Evolutionary conservation across 2,113 vertebrate genomes (phyloP).

Genomic region (Elaphurus davidianus): DNA sequence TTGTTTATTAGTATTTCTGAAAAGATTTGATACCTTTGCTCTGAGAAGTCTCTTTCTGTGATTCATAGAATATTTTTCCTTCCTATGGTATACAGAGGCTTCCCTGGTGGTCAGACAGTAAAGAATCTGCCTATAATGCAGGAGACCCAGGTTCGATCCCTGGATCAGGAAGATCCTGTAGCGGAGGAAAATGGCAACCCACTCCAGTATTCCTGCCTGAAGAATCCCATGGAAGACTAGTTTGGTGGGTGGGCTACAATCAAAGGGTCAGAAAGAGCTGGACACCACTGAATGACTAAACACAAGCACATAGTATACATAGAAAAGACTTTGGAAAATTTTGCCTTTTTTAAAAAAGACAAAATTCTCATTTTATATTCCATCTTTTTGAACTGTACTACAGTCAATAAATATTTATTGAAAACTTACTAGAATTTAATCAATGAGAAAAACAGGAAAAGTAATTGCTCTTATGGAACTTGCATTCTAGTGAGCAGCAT

Average conservation of each 20-base stretch:
- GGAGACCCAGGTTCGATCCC: not conserved
- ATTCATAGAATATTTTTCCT: not conserved
- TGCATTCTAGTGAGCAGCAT: not conserved
- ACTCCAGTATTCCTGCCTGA: not conserved
- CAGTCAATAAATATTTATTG: not conserved
- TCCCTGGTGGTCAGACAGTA: not conserved
- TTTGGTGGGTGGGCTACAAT: not conserved
- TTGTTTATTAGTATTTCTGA: not conserved
- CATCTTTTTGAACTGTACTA: not conserved
- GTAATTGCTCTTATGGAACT: not conserved
- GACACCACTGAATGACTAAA: not conserved
- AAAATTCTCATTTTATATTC: not conserved
- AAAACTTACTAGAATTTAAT: not conserved
- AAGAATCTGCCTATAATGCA: not conserved
- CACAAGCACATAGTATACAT: not conserved
- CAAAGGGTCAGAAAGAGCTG: not conserved
- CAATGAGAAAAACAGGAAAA: not conserved
- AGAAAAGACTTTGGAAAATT: not conserved
- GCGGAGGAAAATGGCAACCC: rapidly evolving
- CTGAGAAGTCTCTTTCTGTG: not conserved
- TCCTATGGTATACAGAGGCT: not conserved
- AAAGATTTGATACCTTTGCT: not conserved
- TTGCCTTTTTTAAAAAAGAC: not conserved
- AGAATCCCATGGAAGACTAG: not conserved
- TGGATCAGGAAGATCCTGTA: not conserved